Evolutionary conservation across 2,888 invertebrate species (phyloP).

Genomic region (Dusona sp.): DNA sequence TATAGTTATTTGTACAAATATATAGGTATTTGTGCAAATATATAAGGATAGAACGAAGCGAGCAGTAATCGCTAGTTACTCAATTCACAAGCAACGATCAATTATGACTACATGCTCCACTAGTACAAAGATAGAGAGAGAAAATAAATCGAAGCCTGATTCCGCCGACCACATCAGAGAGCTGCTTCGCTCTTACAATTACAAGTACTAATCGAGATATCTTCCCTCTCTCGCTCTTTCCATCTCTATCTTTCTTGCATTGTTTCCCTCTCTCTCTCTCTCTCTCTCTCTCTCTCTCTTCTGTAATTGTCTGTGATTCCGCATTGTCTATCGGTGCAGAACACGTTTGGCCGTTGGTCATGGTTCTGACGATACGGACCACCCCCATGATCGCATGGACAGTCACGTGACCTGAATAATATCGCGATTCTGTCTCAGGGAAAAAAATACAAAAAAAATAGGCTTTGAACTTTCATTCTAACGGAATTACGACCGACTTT

Average conservation of each 20-base stretch:
- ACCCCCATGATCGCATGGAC: constrained; percentile 43
- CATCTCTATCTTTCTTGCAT: neutral
- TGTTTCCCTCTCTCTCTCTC: constrained; percentile 8
- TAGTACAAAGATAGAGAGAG: constrained; percentile 20
- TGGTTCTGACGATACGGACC: constrained; percentile 40
- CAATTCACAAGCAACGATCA: constrained; percentile 64
- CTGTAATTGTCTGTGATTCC: constrained; percentile 70
- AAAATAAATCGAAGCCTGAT: neutral
- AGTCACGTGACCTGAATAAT: constrained; percentile 66
- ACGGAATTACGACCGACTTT: neutral
- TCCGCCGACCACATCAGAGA: constrained; percentile 50
- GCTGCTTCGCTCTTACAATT: constrained; percentile 54
- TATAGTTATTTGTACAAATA: neutral
- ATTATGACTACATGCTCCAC: constrained; percentile 66
- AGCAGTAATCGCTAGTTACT: constrained; percentile 63
- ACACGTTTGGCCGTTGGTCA: constrained; percentile 57
- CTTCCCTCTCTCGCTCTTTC: neutral
- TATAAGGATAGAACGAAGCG: constrained; percentile 5
- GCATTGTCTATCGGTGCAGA: constrained; percentile 69
- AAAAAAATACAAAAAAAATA: neutral
- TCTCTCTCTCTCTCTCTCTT: constrained; percentile 28
- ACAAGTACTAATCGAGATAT: constrained; percentile 60
- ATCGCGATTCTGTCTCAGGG: neutral
- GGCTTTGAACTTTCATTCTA: neutral
- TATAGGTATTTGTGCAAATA: neutral